Evolutionary conservation across 1,140 invertebrate species (phyloP).

Genomic region (Drosophila simulans): DNA sequence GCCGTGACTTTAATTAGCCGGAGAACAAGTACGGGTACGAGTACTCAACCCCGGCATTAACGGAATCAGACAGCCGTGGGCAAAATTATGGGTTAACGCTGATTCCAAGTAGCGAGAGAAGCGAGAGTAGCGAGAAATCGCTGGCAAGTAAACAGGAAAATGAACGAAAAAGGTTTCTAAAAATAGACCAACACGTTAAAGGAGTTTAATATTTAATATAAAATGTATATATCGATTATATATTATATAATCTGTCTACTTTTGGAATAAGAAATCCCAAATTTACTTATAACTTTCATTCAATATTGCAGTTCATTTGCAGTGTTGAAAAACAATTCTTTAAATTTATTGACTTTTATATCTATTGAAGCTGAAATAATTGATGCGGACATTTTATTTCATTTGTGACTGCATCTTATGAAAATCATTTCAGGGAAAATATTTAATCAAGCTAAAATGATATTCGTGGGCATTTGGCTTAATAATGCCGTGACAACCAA

Average conservation of each 20-base stretch:
- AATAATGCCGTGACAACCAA: neutral
- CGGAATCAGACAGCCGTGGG: slow-evolving; percentile 8
- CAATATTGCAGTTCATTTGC: neutral
- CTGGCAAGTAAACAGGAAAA: no score
- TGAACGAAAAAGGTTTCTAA: no score
- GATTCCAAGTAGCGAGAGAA: slow-evolving; percentile 6
- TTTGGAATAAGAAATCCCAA: neutral
- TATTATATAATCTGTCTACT: neutral
- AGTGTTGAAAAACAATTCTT: neutral
- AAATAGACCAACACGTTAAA: no score
- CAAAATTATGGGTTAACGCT: slow-evolving; percentile 6
- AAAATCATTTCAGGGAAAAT: neutral
- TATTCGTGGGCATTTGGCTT: neutral
- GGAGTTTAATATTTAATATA: no score
- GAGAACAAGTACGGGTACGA: slow-evolving; percentile 17
- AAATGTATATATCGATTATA: no score
- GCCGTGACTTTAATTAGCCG: slow-evolving; percentile 51
- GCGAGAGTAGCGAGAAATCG: neutral
- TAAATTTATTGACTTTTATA: no score
- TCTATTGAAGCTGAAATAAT: slow-evolving; percentile 1
- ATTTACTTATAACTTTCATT: neutral
- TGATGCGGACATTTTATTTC: neutral
- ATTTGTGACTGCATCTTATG: slow-evolving; percentile 9
- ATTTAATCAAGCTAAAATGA: neutral
- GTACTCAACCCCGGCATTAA: slow-evolving; percentile 29